Evolutionary conservation across 2,797 vertebrate species (phyloP), one percentile per base, ranked within the genome.

Genomic region (Microctenopoma stevenorrisi): DNA sequence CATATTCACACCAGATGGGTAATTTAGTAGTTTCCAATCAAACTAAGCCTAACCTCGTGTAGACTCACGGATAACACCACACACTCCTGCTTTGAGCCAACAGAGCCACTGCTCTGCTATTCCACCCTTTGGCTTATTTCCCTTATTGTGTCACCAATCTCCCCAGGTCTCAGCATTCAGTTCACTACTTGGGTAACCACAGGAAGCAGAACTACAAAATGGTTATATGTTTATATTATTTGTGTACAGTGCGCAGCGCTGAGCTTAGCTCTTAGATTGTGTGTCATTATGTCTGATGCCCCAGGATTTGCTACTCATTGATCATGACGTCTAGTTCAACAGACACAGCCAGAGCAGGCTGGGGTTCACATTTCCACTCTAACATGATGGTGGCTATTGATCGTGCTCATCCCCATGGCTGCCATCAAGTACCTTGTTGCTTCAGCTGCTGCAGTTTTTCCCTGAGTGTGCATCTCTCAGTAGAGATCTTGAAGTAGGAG

Each of bases 401-500:
- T 82, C 59, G 64, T 2, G 44, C 49, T 76, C 52, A 51, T 74
- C 68, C 74, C 81, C 64, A 46, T 51, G 53, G 74, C 71, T 74
- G 66, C 55, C 78, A 76, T 89, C 87, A 88, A 86, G 89, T 78
- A 85, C 76, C 68, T 77, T 64, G 78, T 67, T 83, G 79, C 67
- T 76, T 68, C 4, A 30, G 70, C 68, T 79, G 72, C 73, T 67
- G 62, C 55, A 70, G 56, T 48, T 74, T 79, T 75, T 76, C 40
- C 72, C 56, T 46, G 25, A 75, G 64, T 64, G 78, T 82, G 74
- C 74, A 71, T 64, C 43, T 63, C 49, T 76, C 28, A n/a, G 48
- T 84, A 82, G 75, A 60, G 74, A 81, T 76, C 70, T 22, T 22
- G 22, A 22, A 22, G 22, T 79, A 28, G 72, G 61, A 74, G 79